Conservation (phyloP, 2,113 vertebrate genomes). For the Epinephelus lanceolatus region DNA sequence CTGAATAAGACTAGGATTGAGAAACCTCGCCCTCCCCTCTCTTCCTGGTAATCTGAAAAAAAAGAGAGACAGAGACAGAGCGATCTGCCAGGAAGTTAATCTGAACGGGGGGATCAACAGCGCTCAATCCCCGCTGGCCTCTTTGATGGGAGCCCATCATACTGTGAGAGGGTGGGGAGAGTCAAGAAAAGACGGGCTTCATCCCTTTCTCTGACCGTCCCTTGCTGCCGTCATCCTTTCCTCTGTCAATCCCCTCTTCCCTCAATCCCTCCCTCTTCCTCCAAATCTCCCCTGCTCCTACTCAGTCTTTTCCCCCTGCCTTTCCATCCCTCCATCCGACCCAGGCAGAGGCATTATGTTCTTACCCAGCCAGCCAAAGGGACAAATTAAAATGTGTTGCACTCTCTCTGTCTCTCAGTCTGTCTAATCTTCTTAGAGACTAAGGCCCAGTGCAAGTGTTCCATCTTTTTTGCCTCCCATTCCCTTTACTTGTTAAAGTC, state of each 20-base stretch:
- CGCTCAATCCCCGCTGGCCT: conserved; percentile 75
- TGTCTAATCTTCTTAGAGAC: conserved; percentile 91
- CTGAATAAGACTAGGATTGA: conserved; percentile 75
- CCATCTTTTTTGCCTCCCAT: conserved; percentile 80
- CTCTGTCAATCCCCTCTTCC: conserved; percentile 68
- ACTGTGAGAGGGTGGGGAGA: conserved; percentile 54
- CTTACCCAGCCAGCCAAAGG: conserved; percentile 81
- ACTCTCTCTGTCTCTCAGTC: conserved; percentile 81
- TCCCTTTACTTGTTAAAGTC: conserved; percentile 84
- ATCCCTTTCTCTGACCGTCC: conserved; percentile 52
- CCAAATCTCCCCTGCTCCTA: conserved; percentile 63
- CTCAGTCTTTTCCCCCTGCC: conserved; percentile 54
- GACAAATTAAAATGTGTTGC: conserved; percentile 87
- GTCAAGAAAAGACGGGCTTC: conserved; percentile 68
- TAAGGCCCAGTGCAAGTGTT: conserved; percentile 83
- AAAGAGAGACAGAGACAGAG: conserved; percentile 7
- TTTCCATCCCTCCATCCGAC: conserved; percentile 63
- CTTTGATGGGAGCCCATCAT: conserved; percentile 74
- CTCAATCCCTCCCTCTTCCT: conserved; percentile 67
- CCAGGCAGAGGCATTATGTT: conserved; percentile 81
- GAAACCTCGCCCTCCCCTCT: conserved; percentile 54
- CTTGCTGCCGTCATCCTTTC: conserved; percentile 60
- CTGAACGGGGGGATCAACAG: conserved; percentile 74
- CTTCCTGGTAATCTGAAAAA: conserved; percentile 69
- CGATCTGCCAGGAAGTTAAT: conserved; percentile 74